Conservation (phyloP, 2,888 invertebrate species). For the Heliconius hortense region DNA sequence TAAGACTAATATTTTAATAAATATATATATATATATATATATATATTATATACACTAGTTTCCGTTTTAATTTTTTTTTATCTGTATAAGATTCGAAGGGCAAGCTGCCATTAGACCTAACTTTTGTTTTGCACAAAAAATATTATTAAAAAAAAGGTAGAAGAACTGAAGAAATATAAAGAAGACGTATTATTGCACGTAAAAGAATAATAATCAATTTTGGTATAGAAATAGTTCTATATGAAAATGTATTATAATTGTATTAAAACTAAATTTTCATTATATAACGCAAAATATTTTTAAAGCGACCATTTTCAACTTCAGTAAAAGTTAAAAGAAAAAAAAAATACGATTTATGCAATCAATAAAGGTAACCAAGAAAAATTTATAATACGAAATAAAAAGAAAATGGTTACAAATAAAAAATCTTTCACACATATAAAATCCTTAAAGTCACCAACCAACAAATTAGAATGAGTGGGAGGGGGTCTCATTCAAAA, state of each 20-base stretch:
- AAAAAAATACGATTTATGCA: neutral
- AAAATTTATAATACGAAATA: neutral
- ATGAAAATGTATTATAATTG: too few relatives aligned
- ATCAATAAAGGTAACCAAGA: neutral
- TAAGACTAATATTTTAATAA: conserved; percentile 3
- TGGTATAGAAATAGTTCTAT: neutral
- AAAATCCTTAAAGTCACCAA: neutral
- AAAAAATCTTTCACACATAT: neutral
- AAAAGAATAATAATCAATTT: conserved; percentile 3
- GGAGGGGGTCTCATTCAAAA: too few relatives aligned
- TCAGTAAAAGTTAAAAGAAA: neutral
- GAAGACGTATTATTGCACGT: neutral
- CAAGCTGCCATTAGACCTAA: neutral
- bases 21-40: neutral
- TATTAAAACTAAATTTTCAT: too few relatives aligned
- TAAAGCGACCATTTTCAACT: neutral
- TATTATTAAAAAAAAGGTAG: neutral
- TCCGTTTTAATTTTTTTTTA: neutral
- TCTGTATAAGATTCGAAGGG: neutral
- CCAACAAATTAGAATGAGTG: too few relatives aligned
- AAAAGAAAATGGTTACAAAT: neutral
- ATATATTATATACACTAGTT: neutral
- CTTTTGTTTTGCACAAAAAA: conserved; percentile 2
- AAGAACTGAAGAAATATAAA: neutral
- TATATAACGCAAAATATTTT: too few relatives aligned